Percentiles rank a stretch among this genome's conserved stretches.
phyloP scores from a whole-genome alignment of 2,113 vertebrate species.

The Galeopterus variegatus region DNA sequence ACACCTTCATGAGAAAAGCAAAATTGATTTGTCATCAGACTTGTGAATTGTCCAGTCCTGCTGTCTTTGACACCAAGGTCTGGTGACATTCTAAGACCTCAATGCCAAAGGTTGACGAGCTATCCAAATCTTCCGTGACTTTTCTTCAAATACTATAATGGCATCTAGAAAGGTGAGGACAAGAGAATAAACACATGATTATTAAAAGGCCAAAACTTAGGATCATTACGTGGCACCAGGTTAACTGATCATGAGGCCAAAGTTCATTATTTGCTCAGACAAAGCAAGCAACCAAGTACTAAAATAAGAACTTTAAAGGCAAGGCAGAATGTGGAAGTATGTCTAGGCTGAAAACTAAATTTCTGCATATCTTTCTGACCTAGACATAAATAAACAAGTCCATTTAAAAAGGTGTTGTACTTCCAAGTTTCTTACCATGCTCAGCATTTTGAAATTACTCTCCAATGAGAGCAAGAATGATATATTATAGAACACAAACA shows the following conservation, averaged over 20 bases:
- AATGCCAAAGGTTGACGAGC: neutral
- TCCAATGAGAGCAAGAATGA: constrained; percentile 22
- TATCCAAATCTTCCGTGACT: neutral
- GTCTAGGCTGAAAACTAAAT: neutral
- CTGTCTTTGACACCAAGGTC: neutral
- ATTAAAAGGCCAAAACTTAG: neutral
- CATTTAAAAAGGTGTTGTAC: neutral
- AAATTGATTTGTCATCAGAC: neutral
- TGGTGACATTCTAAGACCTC: neutral
- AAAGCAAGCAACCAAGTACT: neutral
- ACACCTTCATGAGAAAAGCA: neutral
- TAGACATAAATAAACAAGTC: neutral
- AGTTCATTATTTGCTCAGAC: neutral
- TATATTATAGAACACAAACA: constrained; percentile 14
- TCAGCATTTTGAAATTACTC: constrained; percentile 50
- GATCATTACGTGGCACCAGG: neutral
- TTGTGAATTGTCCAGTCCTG: neutral
- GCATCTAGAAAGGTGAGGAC: neutral
- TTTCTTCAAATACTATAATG: neutral
- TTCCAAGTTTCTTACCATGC: neutral
- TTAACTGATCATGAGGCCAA: neutral
- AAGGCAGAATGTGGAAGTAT: neutral
- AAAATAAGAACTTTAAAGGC: neutral
- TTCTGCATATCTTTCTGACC: neutral
- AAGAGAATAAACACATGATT: neutral